Evolutionary conservation across 2,797 vertebrate genomes (phyloP), one percentile per base, ranked within the genome.

Genomic region (Molossus molossus): DNA sequence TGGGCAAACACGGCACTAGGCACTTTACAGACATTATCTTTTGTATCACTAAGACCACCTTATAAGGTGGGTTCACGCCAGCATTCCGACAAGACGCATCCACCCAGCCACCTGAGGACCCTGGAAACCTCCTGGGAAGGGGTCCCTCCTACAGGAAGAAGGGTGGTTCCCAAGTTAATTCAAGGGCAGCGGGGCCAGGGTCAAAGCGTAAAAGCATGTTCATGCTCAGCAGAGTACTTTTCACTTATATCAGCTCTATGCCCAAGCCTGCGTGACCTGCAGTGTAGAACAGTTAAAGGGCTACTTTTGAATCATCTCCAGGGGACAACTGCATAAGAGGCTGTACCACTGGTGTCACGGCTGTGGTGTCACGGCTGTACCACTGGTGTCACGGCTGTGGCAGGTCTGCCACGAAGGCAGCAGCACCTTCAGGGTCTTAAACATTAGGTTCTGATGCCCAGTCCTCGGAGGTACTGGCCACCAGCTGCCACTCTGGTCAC

Each of bases 211-310:
- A n/a, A 73, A 33, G 25, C 0, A 3, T 10, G 23, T 33, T 69
- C 70, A 3, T 3, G 14, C 21, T 62, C n/a, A 17, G 17, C 53
- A 27, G 15, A 33, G 27, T 29, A 29, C 3, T 1, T 57, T 40
- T 4, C 23, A 18, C 9, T 9, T 40, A 55, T 1, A 2, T 25
- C 14, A 21, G 3, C 25, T 60, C 48, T 1, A 10, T 2, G 21
- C 4, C 48, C 40, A 40, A 27, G 15, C 23, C 45, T 7, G 45
- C 2, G 0, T 3, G n/a, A 37, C 58, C 10, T 33, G 12, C 12
- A 4, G 33, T n/a, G 23, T 20, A 15, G 55, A 23, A 40, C 69
- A 20, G 5, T 55, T 48, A 53, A 45, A 55, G 29, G 18, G 23
- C 17, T 27, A 37, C 57, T 50, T 37, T 62, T 5, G 25, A 5